These are phyloP conservation scores for Holotrichia oblita DNA, from an alignment of 1,140 invertebrate genomes.

Conservation along the genomic window DNA sequence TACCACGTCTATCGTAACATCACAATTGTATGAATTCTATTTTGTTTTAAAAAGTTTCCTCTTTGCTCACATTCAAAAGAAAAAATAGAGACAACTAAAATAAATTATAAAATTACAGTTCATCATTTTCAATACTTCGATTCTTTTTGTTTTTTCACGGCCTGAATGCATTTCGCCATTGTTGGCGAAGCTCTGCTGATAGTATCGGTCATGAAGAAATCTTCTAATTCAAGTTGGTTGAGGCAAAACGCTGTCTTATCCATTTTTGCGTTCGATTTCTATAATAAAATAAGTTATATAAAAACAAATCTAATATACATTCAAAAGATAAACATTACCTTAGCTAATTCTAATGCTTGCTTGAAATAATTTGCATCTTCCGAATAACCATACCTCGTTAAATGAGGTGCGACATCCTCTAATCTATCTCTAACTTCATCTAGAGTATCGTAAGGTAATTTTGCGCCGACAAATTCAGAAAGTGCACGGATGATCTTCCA, in stretches of 20 bases:
- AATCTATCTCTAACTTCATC: conserved; percentile 85
- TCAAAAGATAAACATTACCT: conserved; percentile 52
- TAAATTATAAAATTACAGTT: conserved; percentile 25
- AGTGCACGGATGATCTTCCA: conserved; percentile 94
- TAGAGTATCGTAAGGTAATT: conserved; percentile 91
- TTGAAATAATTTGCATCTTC: conserved; percentile 87
- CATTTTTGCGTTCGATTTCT: conserved; percentile 68
- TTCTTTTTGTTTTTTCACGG: conserved; percentile 81
- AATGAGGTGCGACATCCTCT: conserved; percentile 87
- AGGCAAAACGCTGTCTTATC: conserved; percentile 76
- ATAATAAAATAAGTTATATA: conserved; percentile 41
- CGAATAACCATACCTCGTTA: conserved; percentile 83
- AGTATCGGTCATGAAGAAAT: conserved; percentile 98
- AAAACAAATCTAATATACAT: conserved; percentile 14
- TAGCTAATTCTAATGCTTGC: conserved; percentile 67
- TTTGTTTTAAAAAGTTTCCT: not conserved
- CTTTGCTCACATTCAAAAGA: not conserved
- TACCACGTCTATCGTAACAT: conserved; percentile 22
- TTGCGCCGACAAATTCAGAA: conserved; percentile 80
- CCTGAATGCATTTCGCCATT: conserved; percentile 98
- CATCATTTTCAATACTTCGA: conserved; percentile 61
- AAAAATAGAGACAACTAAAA: too few relatives aligned
- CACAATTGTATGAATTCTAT: not conserved
- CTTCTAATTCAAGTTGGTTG: conserved; percentile 82
- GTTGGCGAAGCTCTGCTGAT: conserved; percentile 96